A percentile compares a stretch with the other conserved stretches of the same genome.
Conservation (phyloP, 1,140 invertebrate species). For the Macrocentrus cingulum region DNA sequence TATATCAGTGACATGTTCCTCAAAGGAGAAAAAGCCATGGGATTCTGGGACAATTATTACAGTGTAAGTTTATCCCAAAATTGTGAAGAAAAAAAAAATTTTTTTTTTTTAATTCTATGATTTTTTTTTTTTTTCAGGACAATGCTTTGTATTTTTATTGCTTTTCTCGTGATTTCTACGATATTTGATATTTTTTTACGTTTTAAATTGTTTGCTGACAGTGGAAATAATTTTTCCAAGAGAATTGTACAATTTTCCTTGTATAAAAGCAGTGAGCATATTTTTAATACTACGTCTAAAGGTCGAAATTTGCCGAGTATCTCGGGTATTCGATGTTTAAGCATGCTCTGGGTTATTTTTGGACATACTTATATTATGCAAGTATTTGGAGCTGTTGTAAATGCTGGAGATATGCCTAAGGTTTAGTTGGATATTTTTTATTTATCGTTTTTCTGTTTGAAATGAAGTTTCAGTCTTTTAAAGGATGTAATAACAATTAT, state of each 20-base stretch:
- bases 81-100: background rate
- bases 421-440: background rate
- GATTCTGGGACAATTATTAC: too few species aligned
- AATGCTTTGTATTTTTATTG: background rate
- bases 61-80: too few species aligned
- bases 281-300: conserved; percentile 32
- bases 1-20: too few species aligned
- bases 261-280: conserved; percentile 37
- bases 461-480: background rate
- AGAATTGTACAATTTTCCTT: conserved; percentile 38
- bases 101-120: background rate
- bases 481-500: background rate
- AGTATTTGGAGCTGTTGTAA: background rate
- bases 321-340: conserved; percentile 43
- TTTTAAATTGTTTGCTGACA: background rate
- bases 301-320: conserved; percentile 11
- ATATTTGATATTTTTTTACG: background rate
- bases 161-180: conserved; percentile 6
- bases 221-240: background rate
- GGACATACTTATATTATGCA: conserved; percentile 41
- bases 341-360: conserved; percentile 50
- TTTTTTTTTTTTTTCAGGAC: conserved; percentile 3
- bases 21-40: too few species aligned
- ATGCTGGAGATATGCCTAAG: background rate
- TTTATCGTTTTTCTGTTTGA: background rate